Percentiles rank a stretch among this genome's conserved stretches.
phyloP scores from a whole-genome alignment of 2,113 vertebrate genomes.

The Pholis gunnellus region DNA sequence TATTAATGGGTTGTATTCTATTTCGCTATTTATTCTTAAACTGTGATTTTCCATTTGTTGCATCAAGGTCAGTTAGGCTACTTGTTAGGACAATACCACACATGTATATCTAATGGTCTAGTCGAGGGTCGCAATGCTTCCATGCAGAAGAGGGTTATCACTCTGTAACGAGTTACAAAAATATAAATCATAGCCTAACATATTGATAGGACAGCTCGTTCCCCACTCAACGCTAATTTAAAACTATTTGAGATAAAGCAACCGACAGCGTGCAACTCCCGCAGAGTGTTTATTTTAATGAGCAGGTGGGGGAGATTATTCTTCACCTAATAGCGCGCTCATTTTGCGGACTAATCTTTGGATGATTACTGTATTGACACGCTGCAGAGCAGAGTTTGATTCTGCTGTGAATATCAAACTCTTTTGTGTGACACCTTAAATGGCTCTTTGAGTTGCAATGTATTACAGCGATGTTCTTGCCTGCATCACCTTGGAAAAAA shows the following conservation, averaged over 20 bases:
- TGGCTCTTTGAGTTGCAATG: constrained; percentile 4
- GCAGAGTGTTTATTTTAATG: constrained; percentile 47
- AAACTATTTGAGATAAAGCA: constrained; percentile 46
- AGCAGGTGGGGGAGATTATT: constrained; percentile 62
- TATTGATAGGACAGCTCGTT: constrained; percentile 30
- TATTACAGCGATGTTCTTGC: neutral
- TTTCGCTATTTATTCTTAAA: neutral
- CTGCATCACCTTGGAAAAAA: neutral
- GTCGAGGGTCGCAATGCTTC: neutral
- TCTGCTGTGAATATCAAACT: neutral
- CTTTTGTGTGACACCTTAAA: neutral
- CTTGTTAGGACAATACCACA: neutral
- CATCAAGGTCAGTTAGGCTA: neutral
- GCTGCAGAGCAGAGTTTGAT: constrained; percentile 22
- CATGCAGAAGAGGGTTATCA: constrained; percentile 6
- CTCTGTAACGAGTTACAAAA: constrained; percentile 8
- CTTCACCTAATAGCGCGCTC: constrained; percentile 48
- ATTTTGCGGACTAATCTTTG: constrained; percentile 49
- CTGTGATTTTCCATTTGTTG: neutral
- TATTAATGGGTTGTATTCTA: neutral
- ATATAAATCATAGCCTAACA: constrained; percentile 6
- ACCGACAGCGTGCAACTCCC: neutral
- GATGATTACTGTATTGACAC: constrained; percentile 42
- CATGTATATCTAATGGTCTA: neutral
- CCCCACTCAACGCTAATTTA: constrained; percentile 11